phyloP scores from a whole-genome alignment of 2,113 vertebrate species.

The Lipotes vexillifer region DNA sequence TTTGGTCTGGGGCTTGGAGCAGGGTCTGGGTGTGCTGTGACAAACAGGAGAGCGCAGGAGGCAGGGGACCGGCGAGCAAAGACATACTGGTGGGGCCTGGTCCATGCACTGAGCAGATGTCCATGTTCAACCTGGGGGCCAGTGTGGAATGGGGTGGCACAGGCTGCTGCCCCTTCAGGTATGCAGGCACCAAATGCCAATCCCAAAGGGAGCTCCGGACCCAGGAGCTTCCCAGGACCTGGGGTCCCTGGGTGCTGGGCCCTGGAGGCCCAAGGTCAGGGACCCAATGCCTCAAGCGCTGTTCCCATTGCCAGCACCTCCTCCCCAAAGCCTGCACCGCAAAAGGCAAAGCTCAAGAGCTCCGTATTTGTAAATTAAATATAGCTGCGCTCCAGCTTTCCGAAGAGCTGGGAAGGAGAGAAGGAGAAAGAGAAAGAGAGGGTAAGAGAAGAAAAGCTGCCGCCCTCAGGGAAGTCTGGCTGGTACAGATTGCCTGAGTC shows the following conservation, averaged over 20 bases:
- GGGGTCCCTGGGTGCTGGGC: background rate
- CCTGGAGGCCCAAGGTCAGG: background rate
- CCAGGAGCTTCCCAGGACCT: background rate
- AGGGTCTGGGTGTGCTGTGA: background rate
- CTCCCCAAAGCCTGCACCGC: conserved; percentile 46
- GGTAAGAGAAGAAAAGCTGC: conserved; percentile 71
- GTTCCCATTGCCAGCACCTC: background rate
- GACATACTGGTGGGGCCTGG: fast-evolving
- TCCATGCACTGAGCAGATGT: background rate
- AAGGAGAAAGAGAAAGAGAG: conserved; percentile 70
- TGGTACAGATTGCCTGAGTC: conserved; percentile 75
- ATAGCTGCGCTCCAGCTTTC: conserved; percentile 69
- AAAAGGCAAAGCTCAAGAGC: conserved; percentile 73
- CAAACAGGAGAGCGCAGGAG: background rate
- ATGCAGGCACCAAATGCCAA: background rate
- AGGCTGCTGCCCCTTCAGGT: background rate
- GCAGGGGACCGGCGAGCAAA: fast-evolving
- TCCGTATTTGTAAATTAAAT: conserved; percentile 77
- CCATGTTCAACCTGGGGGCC: background rate
- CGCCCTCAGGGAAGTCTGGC: conserved; percentile 76
- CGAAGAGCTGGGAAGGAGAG: conserved; percentile 69
- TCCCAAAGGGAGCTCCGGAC: background rate
- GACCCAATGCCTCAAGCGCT: background rate
- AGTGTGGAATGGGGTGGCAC: background rate
- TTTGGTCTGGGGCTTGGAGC: background rate